These are phyloP conservation scores for Trachelus troglodyta DNA, from an alignment of 2,888 invertebrate species.

Conservation along the genomic window DNA sequence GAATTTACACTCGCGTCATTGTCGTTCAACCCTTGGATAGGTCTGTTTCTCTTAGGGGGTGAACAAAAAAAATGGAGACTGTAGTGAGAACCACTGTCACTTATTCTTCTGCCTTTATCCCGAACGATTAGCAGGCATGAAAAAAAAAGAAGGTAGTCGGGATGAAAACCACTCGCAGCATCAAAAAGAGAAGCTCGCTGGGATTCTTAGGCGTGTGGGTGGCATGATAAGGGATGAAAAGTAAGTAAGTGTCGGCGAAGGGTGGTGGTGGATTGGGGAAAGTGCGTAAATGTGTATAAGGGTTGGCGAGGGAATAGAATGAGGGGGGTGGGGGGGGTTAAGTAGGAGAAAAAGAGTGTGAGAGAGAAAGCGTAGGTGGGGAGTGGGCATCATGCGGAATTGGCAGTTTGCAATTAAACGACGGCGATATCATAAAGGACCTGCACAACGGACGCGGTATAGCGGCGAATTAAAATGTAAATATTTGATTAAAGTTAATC, in stretches of 20 bases:
- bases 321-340: background rate
- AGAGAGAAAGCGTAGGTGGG: background rate
- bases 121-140: background rate
- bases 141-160: too few relatives aligned
- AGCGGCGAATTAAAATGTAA: constrained; percentile 63
- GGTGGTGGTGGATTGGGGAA: background rate
- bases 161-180: too few relatives aligned
- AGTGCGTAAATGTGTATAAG: background rate
- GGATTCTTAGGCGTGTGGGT: background rate
- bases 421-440: constrained; percentile 49
- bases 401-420: constrained; percentile 61
- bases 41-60: background rate
- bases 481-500: constrained; percentile 66
- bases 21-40: background rate
- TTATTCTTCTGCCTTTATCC: background rate
- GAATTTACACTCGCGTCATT: background rate
- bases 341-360: background rate
- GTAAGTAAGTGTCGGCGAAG: background rate
- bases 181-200: background rate
- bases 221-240: background rate
- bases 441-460: background rate
- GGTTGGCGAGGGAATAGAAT: background rate
- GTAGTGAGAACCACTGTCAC: background rate
- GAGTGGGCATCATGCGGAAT: constrained; percentile 32
- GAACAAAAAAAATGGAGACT: background rate